A percentile compares a stretch with the other conserved stretches of the same genome.
Evolutionary conservation across 2,113 vertebrate genomes (phyloP).

Genomic region (Cynoglossus semilaevis): DNA sequence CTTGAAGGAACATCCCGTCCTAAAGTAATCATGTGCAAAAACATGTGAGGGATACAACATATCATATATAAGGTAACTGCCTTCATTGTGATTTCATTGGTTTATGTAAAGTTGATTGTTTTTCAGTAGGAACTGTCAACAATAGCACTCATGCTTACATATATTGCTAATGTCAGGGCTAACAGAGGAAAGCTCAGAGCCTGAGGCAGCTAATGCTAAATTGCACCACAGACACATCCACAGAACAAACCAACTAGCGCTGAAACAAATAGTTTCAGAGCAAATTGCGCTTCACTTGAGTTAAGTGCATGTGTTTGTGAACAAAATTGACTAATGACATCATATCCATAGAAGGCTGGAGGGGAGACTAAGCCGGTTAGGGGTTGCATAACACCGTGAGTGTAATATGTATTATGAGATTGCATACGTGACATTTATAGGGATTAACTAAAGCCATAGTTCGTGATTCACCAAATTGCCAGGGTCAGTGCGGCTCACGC

Average conservation of each 20-base stretch:
- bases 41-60: too few relatives aligned
- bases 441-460: slow-evolving; percentile 48
- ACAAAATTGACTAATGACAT: slow-evolving; percentile 30
- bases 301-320: slow-evolving; percentile 1
- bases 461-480: slow-evolving; percentile 9
- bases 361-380: slow-evolving; percentile 45
- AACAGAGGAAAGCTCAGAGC: too few relatives aligned
- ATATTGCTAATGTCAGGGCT: too few relatives aligned
- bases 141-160: too few relatives aligned
- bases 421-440: slow-evolving; percentile 54
- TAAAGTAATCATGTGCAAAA: too few relatives aligned
- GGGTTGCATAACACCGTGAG: slow-evolving; percentile 47
- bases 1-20: too few relatives aligned
- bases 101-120: too few relatives aligned
- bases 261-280: background rate
- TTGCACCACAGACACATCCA: slow-evolving; percentile 28
- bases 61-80: too few relatives aligned
- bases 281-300: slow-evolving; percentile 4
- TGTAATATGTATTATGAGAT: slow-evolving; percentile 54
- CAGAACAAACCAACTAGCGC: slow-evolving; percentile 33
- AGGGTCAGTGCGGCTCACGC: slow-evolving; percentile 11
- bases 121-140: too few relatives aligned
- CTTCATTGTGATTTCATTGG: too few relatives aligned
- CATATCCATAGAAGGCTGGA: slow-evolving; percentile 18
- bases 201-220: background rate